Evolutionary conservation across 2,797 vertebrate genomes (phyloP).

Genomic region (Trichosurus vulpecula): DNA sequence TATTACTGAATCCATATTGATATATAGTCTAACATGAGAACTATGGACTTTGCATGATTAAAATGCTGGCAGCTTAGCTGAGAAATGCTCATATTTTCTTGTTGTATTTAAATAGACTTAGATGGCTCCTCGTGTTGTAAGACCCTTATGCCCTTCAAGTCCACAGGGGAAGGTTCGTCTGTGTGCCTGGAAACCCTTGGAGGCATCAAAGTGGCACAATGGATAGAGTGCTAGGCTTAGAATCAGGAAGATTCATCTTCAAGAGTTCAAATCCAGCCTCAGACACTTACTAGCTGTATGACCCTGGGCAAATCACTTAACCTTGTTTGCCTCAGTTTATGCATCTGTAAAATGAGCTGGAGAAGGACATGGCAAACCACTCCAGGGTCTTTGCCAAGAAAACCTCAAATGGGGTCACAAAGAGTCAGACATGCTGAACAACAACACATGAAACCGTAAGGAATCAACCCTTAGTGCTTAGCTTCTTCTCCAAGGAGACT

Average conservation of each 20-base stretch:
- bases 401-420: neutral
- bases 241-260: neutral
- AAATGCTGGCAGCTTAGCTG: neutral
- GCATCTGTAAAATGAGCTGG: neutral
- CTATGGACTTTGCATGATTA: neutral
- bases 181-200: neutral
- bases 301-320: neutral
- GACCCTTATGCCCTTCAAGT: neutral
- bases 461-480: neutral
- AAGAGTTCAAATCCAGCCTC: neutral
- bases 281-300: neutral
- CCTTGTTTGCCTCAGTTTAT: neutral
- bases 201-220: neutral
- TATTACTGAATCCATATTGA: neutral
- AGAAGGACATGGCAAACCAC: neutral
- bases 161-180: neutral
- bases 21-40: neutral
- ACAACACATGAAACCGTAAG: neutral
- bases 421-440: neutral
- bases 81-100: neutral
- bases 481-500: neutral
- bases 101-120: neutral
- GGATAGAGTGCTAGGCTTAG: neutral
- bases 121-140: neutral
- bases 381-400: neutral